Evolutionary conservation across 2,888 invertebrate genomes (phyloP).

Genomic region (Drosophila helvetica): DNA sequence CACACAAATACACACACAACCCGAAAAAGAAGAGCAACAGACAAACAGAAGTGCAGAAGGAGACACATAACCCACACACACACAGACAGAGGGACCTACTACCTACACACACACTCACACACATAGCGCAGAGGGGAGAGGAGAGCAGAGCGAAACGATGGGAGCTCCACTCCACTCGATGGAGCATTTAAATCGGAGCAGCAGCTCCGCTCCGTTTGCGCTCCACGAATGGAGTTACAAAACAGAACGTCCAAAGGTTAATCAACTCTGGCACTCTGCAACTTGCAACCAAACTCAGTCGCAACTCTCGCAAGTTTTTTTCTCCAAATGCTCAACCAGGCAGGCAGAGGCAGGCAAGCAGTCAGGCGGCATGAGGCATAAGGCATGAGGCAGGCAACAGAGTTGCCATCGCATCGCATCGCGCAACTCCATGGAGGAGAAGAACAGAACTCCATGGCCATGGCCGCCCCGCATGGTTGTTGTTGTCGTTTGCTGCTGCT

Average conservation of each 20-base stretch:
- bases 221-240: conserved; percentile 79
- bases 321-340: conserved; percentile 30
- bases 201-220: conserved; percentile 26
- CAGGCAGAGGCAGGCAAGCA: background rate
- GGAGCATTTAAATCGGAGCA: conserved; percentile 80
- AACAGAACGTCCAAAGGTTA: conserved; percentile 82
- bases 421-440: conserved; percentile 50
- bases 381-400: conserved; percentile 36
- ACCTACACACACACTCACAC: conserved; percentile 1
- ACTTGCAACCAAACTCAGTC: conserved; percentile 32
- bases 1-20: conserved; percentile 14
- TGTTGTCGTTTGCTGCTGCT: background rate
- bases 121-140: background rate
- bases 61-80: conserved; percentile 45
- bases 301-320: conserved; percentile 54
- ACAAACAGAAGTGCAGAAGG: conserved; percentile 48
- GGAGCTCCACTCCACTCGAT: conserved; percentile 32
- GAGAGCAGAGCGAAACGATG: background rate
- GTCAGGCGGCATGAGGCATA: background rate
- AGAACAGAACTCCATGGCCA: background rate
- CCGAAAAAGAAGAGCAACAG: conserved; percentile 56
- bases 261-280: conserved; percentile 74
- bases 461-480: background rate
- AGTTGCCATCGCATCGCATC: conserved; percentile 48
- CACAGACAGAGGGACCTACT: conserved; percentile 2